These are phyloP conservation scores for Oligia fasciuncula DNA, from an alignment of 2,888 invertebrate genomes.

Conservation along the genomic window DNA sequence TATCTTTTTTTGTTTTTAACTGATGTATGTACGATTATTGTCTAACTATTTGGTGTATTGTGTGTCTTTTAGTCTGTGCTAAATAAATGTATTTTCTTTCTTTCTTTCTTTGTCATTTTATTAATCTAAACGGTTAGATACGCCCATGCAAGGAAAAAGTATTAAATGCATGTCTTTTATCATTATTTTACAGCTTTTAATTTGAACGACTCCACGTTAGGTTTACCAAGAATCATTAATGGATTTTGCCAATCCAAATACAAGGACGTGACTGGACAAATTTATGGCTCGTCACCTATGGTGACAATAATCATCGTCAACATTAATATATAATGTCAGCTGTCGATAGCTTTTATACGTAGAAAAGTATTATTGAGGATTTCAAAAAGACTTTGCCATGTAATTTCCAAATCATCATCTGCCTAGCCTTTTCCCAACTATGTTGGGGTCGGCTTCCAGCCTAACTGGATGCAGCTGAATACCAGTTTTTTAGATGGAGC, in stretches of 20 bases:
- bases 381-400: not conserved
- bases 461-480: too few relatives aligned
- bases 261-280: not conserved
- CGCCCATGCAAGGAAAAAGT: not conserved
- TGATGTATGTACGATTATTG: too few relatives aligned
- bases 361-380: not conserved
- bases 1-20: too few relatives aligned
- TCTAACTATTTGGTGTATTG: too few relatives aligned
- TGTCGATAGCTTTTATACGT: not conserved
- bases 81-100: too few relatives aligned
- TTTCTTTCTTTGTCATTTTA: too few relatives aligned
- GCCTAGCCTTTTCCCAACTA: too few relatives aligned
- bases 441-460: too few relatives aligned
- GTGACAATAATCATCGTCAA: not conserved
- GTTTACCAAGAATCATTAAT: not conserved
- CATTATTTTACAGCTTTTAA: not conserved
- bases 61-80: too few relatives aligned
- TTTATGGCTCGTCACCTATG: not conserved
- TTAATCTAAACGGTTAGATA: constrained; percentile 9
- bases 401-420: too few relatives aligned
- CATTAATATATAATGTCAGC: not conserved
- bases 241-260: not conserved
- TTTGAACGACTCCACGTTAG: not conserved
- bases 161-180: constrained; percentile 9
- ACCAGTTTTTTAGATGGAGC: too few relatives aligned